Conservation (phyloP, 35 echinoderm and acorn worm genomes). For the Heliocidaris erythrogramma region DNA sequence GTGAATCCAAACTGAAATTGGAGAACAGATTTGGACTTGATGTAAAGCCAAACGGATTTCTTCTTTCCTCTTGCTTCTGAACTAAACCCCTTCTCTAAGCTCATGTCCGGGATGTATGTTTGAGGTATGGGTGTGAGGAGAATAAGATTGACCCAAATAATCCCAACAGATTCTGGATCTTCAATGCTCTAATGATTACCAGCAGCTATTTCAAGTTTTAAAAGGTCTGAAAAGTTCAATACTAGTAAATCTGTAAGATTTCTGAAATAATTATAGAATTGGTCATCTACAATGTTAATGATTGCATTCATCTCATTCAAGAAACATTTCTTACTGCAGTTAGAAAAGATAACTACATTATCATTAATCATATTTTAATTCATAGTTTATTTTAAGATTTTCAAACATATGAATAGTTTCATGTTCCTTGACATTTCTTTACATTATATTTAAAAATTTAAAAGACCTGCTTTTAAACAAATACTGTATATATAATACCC, state of each 20-base stretch:
- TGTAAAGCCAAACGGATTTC: background rate
- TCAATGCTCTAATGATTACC: background rate
- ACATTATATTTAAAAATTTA: no score
- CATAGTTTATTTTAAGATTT: no score
- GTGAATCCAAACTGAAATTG: background rate
- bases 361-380: no score
- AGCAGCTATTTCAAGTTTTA: background rate
- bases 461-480: no score
- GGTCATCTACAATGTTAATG: background rate
- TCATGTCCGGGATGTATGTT: background rate
- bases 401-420: no score
- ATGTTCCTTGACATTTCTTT: no score
- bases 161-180: background rate
- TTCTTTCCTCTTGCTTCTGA: slow-evolving; percentile 3
- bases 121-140: background rate
- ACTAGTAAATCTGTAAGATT: background rate
- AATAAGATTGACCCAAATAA: background rate
- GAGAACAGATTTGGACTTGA: background rate
- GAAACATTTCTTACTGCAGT: background rate
- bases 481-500: no score
- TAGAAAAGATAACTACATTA: no score
- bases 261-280: background rate
- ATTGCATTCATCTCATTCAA: slow-evolving; percentile 1
- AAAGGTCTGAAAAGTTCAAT: background rate
- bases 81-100: background rate